A percentile compares a stretch with the other conserved stretches of the same genome.
Conservation (phyloP, 2,888 invertebrate genomes). For the Aproaerema taeniolella region DNA sequence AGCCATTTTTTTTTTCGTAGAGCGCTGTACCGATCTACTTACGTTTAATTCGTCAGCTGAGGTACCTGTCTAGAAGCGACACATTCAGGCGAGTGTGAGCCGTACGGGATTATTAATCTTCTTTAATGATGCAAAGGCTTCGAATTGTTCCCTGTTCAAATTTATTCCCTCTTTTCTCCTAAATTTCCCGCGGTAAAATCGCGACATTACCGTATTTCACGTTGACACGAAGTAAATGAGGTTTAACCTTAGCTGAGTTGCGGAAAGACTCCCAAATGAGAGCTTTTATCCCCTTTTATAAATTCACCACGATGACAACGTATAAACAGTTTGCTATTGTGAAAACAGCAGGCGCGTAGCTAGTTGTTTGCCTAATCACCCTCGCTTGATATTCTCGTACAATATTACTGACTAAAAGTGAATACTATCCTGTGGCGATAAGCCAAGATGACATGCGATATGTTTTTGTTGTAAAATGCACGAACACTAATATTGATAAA, state of each 20-base stretch:
- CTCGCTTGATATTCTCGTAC: too few species aligned
- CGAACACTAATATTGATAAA: too few species aligned
- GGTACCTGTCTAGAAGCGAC: too few species aligned
- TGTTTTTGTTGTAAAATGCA: too few species aligned
- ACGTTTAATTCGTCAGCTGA: too few species aligned
- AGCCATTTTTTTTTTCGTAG: too few species aligned
- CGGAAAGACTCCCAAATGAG: constrained; percentile 27
- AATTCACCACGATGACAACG: constrained; percentile 24
- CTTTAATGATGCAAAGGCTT: constrained; percentile 36
- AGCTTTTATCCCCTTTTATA: constrained; percentile 27
- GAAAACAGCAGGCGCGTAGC: not conserved
- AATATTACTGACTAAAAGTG: too few species aligned
- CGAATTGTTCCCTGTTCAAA: constrained; percentile 33
- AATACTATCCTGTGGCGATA: too few species aligned
- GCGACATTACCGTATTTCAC: constrained; percentile 42
- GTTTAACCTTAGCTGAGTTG: constrained; percentile 26
- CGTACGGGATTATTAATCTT: constrained; percentile 31
- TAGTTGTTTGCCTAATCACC: too few species aligned
- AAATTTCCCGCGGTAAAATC: constrained; percentile 26
- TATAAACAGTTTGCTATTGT: constrained; percentile 28
- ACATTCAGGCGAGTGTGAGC: too few species aligned
- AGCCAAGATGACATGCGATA: too few species aligned
- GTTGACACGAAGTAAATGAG: constrained; percentile 39
- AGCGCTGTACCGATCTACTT: too few species aligned
- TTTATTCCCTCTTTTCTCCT: constrained; percentile 34